Conservation (phyloP, 1,140 invertebrate species). For the Drosophila tani region DNA sequence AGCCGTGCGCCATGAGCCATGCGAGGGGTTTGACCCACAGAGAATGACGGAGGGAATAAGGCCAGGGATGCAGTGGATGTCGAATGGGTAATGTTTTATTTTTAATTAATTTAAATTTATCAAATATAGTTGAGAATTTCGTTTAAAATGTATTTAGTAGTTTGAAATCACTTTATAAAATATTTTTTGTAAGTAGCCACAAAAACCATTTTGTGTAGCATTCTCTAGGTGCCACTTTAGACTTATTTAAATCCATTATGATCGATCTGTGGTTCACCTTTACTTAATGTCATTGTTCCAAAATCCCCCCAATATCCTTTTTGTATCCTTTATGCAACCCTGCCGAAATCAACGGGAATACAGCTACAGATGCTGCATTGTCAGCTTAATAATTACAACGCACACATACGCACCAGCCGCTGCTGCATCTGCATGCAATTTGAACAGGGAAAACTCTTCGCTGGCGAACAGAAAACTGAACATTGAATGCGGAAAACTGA, state of each 20-base stretch:
- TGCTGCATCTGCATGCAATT: constrained; percentile 71
- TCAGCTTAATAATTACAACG: constrained; percentile 76
- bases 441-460: constrained; percentile 43
- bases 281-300: background rate
- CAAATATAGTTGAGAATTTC: background rate
- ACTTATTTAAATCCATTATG: background rate
- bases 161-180: background rate
- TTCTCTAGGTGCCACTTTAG: no score
- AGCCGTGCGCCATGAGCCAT: background rate
- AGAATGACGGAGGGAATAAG: constrained; percentile 34
- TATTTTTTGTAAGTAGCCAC: background rate
- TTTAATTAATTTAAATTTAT: background rate
- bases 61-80: constrained; percentile 16
- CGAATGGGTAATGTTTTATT: background rate
- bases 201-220: background rate
- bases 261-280: background rate
- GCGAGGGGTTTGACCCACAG: constrained; percentile 52
- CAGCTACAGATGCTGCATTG: constrained; percentile 60
- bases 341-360: constrained; percentile 21
- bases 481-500: constrained; percentile 22
- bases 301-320: background rate
- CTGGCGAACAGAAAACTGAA: constrained; percentile 23
- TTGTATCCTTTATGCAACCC: constrained; percentile 7
- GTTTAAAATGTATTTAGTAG: no score
- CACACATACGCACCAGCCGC: constrained; percentile 28